Conservation (phyloP, 64 coral and sea anemone genomes). For the Montipora capricornis region DNA sequence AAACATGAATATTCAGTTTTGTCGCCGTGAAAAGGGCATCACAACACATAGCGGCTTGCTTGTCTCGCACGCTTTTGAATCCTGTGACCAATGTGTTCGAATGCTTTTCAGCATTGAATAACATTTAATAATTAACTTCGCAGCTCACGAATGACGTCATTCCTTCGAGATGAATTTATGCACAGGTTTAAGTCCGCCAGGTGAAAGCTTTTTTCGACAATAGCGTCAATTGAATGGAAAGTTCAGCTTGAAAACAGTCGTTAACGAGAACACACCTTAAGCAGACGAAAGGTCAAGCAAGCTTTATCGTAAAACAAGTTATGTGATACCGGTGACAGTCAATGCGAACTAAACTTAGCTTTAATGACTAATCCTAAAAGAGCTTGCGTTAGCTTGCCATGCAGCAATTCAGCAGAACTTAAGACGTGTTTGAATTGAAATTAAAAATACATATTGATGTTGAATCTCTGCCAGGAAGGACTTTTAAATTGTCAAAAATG, state of each 20-base stretch:
- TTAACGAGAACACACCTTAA: background rate
- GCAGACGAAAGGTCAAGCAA: conserved; percentile 33
- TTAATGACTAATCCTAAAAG: background rate
- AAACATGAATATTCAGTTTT: conserved; percentile 60
- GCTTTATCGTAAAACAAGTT: background rate
- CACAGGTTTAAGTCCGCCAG: background rate
- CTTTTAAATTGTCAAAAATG: background rate
- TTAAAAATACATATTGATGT: conserved; percentile 2
- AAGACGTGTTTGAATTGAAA: background rate
- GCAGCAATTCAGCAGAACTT: background rate
- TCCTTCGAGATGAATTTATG: conserved; percentile 55
- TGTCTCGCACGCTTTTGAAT: background rate
- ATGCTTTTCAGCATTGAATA: conserved; percentile 49
- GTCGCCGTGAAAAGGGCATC: conserved; percentile 5
- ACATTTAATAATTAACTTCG: conserved; percentile 92
- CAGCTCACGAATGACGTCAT: conserved; percentile 72
- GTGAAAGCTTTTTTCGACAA: background rate
- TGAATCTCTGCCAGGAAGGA: background rate
- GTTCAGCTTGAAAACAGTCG: background rate
- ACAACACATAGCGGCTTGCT: background rate
- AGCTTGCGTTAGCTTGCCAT: background rate
- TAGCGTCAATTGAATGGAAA: background rate
- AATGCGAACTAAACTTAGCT: background rate
- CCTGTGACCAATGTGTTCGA: conserved; percentile 19
- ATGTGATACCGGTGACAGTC: background rate